Evolutionary conservation across 1,140 invertebrate genomes (phyloP), one percentile per base, ranked within the genome.

Genomic region (Nasonia longicornis): DNA sequence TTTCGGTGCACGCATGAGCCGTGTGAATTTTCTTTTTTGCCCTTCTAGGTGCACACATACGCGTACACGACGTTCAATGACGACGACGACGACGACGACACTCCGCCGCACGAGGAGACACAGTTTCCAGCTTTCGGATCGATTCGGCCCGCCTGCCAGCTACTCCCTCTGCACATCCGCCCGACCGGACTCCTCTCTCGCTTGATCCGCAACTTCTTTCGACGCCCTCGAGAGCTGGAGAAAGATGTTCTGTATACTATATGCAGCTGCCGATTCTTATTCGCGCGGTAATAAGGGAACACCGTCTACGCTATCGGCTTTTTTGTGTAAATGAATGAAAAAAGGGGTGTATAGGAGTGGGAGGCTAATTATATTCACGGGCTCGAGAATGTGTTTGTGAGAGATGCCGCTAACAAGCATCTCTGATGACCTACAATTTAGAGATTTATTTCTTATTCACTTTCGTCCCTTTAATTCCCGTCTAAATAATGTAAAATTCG

Each of bases 71-170:
- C 22, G 45, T 42, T 8, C 31, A 42, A 42, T 71, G 71, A 52
- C 71, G 31, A 35, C 31, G 31, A 52, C 71, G 31, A 35, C 31
- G 31, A 42, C 38, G 38, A 42, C 7, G 48, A 48, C 38, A n/a
- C 72, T 45, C 42, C 45, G 42, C 42, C 42, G 72, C 72, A 35
- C 42, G 38, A 74, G 45, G 26, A 48, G 72, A 48, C 45, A 29
- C 45, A 74, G 72, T 74, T 74, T 74, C 72, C 72, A 74, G 42
- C 72, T 74, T 74, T 52, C 72, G 22, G 42, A 74, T 74, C 72
- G 72, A 74, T 74, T 74, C 45, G 42, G 42, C 11, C 38, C 48
- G 72, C 72, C 29, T 12, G 66, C 26, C 3, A 31, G 22, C 26
- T 31, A 29, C 66, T 67, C 22, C 29, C 66, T 67, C 29, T 31